phyloP scores from a whole-genome alignment of 2,888 invertebrate genomes.

The Argyresthia albistria region DNA sequence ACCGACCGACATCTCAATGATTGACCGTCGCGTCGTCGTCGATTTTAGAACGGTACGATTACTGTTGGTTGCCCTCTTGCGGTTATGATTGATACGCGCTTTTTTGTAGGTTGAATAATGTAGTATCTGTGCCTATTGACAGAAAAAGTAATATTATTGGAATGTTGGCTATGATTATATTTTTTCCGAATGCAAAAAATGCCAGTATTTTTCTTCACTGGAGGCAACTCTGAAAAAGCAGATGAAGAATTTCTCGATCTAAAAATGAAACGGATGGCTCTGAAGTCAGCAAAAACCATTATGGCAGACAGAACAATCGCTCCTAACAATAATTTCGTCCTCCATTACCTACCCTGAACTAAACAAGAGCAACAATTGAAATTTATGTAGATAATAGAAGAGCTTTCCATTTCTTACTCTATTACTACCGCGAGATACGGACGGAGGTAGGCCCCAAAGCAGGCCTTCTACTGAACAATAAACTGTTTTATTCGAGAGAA shows the following conservation, averaged over 20 bases:
- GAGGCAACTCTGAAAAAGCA: no score
- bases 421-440: not conserved
- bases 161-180: no score
- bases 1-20: constrained; percentile 1
- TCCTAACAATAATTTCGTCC: not conserved
- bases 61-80: not conserved
- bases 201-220: no score
- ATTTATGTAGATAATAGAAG: not conserved
- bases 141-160: no score
- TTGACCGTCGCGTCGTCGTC: not conserved
- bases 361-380: not conserved
- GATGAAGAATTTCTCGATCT: no score
- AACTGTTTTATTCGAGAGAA: not conserved
- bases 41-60: constrained; percentile 1
- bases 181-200: no score
- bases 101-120: no score
- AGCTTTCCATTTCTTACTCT: not conserved
- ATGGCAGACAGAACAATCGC: not conserved
- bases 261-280: no score
- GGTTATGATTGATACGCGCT: no score
- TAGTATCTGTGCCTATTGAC: no score
- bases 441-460: not conserved
- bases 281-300: no score
- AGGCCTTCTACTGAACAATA: not conserved
- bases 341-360: not conserved